These are phyloP conservation scores for Beaufortia kweichowensis DNA, from an alignment of 2,113 vertebrate genomes.

Conservation along the genomic window DNA sequence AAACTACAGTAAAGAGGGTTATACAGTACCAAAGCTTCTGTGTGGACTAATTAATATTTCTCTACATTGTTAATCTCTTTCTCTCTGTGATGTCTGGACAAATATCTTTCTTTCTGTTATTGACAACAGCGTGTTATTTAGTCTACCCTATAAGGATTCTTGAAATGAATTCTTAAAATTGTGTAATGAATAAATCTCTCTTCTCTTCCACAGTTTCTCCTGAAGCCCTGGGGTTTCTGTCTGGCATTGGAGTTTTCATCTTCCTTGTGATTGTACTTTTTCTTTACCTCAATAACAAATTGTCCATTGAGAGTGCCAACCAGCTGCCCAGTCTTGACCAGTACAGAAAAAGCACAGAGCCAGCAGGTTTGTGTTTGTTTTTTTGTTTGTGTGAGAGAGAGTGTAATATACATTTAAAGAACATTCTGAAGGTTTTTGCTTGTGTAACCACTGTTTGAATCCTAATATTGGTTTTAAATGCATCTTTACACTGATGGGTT, in stretches of 20 bases:
- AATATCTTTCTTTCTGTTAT: not conserved
- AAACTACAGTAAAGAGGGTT: too few relatives aligned
- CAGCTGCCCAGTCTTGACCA: conserved; percentile 87
- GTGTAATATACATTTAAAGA: too few relatives aligned
- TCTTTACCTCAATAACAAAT: conserved; percentile 96
- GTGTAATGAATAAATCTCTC: conserved; percentile 20
- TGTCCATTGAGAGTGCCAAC: conserved; percentile 88
- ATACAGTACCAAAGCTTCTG: too few relatives aligned
- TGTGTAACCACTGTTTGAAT: not conserved
- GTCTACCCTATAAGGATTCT: not conserved
- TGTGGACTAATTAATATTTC: not conserved
- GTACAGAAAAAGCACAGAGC: conserved; percentile 81
- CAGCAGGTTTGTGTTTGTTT: conserved; percentile 73
- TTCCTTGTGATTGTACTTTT: conserved; percentile 92
- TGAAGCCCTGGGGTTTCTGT: conserved; percentile 94
- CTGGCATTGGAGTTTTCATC: conserved; percentile 90
- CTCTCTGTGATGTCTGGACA: not conserved
- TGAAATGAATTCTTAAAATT: not conserved
- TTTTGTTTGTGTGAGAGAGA: not conserved
- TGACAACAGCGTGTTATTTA: not conserved
- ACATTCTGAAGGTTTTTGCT: not conserved
- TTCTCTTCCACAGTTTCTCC: conserved; percentile 87
- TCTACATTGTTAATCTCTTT: not conserved
- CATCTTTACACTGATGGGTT: too few relatives aligned
- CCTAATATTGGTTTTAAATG: not conserved